Conservation (phyloP, 2,888 invertebrate species). For the Lissonota sp. region DNA sequence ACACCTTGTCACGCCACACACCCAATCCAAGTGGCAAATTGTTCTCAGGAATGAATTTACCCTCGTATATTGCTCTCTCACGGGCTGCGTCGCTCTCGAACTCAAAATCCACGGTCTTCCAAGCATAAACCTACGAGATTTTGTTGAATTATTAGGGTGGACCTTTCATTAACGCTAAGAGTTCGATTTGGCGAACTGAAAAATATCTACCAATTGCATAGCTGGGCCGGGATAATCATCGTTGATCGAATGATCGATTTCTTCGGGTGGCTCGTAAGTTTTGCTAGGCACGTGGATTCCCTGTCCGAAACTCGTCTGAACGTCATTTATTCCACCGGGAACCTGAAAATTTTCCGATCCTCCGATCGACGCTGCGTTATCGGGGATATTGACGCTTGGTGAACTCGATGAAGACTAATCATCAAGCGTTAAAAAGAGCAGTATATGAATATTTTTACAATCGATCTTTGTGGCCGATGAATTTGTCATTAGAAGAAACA, state of each 20-base stretch:
- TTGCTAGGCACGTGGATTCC: slow-evolving; percentile 65
- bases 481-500: neutral
- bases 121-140: slow-evolving; percentile 86
- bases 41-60: slow-evolving; percentile 89
- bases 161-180: slow-evolving; percentile 37
- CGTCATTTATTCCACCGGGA: slow-evolving; percentile 36
- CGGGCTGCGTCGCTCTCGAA: slow-evolving; percentile 87
- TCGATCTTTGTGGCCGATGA: neutral
- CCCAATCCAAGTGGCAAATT: slow-evolving; percentile 91
- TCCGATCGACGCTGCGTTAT: slow-evolving; percentile 48
- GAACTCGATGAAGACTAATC: slow-evolving; percentile 47
- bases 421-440: slow-evolving; percentile 1
- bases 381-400: slow-evolving; percentile 27
- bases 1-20: slow-evolving; percentile 88
- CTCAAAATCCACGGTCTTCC: slow-evolving; percentile 91
- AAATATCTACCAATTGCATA: slow-evolving; percentile 77
- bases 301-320: slow-evolving; percentile 47
- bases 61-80: slow-evolving; percentile 86
- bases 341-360: slow-evolving; percentile 30
- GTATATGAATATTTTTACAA: slow-evolving; percentile 4
- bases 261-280: slow-evolving; percentile 70
- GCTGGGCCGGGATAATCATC: slow-evolving; percentile 81
- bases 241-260: slow-evolving; percentile 62
- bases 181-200: slow-evolving; percentile 18
- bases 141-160: neutral